Evolutionary conservation across 2,797 vertebrate species (phyloP).

Genomic region (Mormyrus hasselquistii): DNA sequence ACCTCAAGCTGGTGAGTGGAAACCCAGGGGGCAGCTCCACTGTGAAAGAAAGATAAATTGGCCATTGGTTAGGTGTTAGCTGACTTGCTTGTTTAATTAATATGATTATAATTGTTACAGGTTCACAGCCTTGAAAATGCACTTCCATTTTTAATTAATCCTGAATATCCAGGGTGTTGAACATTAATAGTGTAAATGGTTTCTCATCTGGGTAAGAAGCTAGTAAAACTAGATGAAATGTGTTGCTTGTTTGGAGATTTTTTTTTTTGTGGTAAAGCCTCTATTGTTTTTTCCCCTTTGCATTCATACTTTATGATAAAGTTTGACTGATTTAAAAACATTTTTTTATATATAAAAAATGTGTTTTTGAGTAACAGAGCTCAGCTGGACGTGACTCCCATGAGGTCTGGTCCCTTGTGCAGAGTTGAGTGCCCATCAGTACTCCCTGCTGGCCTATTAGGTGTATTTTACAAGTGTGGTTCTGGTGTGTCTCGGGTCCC

Average conservation of each 20-base stretch:
- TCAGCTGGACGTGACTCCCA: not conserved
- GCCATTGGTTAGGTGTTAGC: not conserved
- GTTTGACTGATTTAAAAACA: not conserved
- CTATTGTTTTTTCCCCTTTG: not conserved
- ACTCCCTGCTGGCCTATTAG: not conserved
- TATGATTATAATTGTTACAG: not conserved
- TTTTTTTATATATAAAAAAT: not conserved
- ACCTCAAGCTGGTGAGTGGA: constrained; percentile 78
- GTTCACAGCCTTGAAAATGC: not conserved
- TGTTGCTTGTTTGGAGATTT: not conserved
- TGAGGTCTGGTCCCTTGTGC: not conserved
- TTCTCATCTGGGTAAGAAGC: not conserved
- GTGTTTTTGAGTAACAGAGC: not conserved
- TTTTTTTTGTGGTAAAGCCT: not conserved
- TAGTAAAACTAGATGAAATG: not conserved
- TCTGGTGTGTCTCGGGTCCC: not conserved
- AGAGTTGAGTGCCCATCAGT: not conserved
- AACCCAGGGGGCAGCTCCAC: not conserved
- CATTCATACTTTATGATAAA: not conserved
- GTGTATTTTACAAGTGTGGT: not conserved
- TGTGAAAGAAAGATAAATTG: not conserved
- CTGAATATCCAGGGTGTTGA: not conserved
- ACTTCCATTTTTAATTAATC: not conserved
- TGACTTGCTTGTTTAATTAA: not conserved
- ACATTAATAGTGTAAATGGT: not conserved